Conservation (phyloP, 2,888 invertebrate genomes). For the Cheilosia scutellata region DNA sequence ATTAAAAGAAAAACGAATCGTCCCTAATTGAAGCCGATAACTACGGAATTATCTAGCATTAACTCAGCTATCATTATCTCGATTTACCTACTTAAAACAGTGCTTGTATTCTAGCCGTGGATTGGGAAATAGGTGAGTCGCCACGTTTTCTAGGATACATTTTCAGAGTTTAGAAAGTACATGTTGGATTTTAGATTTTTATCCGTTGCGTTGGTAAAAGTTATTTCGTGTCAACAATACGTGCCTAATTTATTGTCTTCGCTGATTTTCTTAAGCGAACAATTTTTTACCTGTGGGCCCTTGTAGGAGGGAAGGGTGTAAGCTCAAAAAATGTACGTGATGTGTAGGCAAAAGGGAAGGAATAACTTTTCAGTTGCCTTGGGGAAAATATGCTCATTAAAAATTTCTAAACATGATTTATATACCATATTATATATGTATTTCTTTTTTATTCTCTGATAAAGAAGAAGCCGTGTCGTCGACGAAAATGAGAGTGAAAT, state of each 20-base stretch:
- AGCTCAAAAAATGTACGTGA: not conserved
- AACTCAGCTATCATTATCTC: constrained; percentile 31
- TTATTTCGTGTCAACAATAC: constrained; percentile 61
- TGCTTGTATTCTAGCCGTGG: not conserved
- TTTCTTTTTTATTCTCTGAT: constrained; percentile 1
- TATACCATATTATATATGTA: not conserved
- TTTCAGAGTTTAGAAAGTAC: constrained; percentile 27
- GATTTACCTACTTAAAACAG: not conserved
- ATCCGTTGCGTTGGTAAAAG: constrained; percentile 34
- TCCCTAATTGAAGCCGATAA: constrained; percentile 11
- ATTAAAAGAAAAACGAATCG: not conserved
- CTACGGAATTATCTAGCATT: constrained; percentile 43
- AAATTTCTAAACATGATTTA: constrained; percentile 50
- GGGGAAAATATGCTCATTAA: constrained; percentile 51
- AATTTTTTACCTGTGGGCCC: constrained; percentile 13
- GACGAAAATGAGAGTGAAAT: constrained; percentile 7
- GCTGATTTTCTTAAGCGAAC: constrained; percentile 26
- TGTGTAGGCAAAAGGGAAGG: not conserved
- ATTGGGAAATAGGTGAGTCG: constrained; percentile 54
- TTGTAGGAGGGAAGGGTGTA: not conserved
- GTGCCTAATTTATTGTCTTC: constrained; percentile 62
- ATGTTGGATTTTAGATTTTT: constrained; percentile 17
- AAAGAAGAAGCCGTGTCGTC: not conserved
- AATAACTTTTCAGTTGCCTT: constrained; percentile 43
- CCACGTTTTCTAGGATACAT: constrained; percentile 8